Percentiles rank a stretch among this genome's conserved stretches.
phyloP scores from a whole-genome alignment of 2,888 invertebrate species.

The Lasioglossum pauxillum region DNA sequence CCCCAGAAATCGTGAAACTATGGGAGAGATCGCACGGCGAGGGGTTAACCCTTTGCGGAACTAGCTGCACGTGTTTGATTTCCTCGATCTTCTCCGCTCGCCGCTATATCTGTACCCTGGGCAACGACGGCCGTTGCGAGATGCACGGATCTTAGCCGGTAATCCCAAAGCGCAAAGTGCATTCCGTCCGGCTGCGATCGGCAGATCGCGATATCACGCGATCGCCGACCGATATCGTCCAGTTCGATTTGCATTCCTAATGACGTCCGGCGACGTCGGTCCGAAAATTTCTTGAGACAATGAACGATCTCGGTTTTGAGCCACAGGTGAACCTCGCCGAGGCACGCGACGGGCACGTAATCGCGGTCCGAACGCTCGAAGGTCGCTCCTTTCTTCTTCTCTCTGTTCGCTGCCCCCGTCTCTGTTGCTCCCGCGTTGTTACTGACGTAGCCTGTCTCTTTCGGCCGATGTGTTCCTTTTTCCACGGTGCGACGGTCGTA shows the following conservation, averaged over 20 bases:
- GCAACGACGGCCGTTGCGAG: neutral
- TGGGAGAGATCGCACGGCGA: neutral
- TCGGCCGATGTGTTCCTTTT: conserved; percentile 22
- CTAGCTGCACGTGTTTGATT: no score
- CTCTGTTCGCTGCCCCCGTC: conserved; percentile 24
- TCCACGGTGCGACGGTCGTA: neutral
- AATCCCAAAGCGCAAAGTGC: conserved; percentile 45
- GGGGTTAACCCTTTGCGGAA: neutral
- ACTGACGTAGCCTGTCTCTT: conserved; percentile 23
- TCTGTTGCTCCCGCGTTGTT: neutral
- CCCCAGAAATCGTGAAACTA: neutral
- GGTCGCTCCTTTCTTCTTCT: conserved; percentile 59
- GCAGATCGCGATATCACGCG: neutral
- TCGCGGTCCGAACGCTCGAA: conserved; percentile 57
- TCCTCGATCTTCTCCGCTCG: no score
- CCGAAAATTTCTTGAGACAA: neutral
- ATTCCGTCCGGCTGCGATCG: neutral
- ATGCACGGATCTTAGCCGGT: neutral
- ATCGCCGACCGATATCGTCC: neutral
- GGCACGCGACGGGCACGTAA: conserved; percentile 31
- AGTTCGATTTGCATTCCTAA: neutral
- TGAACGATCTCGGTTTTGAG: neutral
- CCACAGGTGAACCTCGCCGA: neutral
- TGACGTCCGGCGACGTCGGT: neutral
- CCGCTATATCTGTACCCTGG: no score